Conservation (phyloP, 2,888 invertebrate species). For the Drosophila pseudotalamancana region DNA sequence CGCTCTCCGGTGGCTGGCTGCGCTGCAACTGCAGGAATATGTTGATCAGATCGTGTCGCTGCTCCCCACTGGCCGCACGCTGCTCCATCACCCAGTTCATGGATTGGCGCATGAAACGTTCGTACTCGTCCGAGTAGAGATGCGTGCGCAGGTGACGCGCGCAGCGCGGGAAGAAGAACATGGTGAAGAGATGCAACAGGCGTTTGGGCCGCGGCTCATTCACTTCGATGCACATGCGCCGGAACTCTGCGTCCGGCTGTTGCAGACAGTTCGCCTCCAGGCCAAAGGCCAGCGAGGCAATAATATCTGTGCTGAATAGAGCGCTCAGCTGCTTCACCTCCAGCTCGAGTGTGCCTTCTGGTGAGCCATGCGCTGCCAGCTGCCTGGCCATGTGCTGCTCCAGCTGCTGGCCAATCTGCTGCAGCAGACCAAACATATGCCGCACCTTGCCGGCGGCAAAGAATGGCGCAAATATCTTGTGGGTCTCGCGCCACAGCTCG, state of each 20-base stretch:
- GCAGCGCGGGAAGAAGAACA: constrained; percentile 83
- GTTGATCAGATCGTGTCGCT: constrained; percentile 85
- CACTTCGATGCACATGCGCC: constrained; percentile 82
- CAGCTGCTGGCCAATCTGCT: constrained; percentile 75
- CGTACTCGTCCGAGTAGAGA: constrained; percentile 70
- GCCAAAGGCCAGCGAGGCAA: constrained; percentile 84
- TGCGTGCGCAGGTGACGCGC: constrained; percentile 74
- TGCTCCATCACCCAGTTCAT: constrained; percentile 83
- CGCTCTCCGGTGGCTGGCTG: constrained; percentile 46
- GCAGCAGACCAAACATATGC: constrained; percentile 78
- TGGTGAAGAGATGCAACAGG: constrained; percentile 79
- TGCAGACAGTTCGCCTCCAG: constrained; percentile 84
- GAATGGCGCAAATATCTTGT: constrained; percentile 84
- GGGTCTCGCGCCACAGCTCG: constrained; percentile 83
- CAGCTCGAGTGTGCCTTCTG: constrained; percentile 32
- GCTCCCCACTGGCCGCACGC: constrained; percentile 81
- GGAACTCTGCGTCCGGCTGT: constrained; percentile 83
- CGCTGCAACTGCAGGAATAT: constrained; percentile 84
- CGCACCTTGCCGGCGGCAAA: constrained; percentile 83
- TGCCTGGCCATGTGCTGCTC: constrained; percentile 65
- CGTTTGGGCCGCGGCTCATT: constrained; percentile 80
- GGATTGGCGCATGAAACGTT: constrained; percentile 81
- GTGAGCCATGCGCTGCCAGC: constrained; percentile 9
- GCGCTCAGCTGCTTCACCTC: constrained; percentile 80
- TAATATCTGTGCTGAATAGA: constrained; percentile 83